Percentiles rank a stretch among this genome's conserved stretches.
phyloP scores from a whole-genome alignment of 92 coral and sea anemone species.

The Muricea muricata region DNA sequence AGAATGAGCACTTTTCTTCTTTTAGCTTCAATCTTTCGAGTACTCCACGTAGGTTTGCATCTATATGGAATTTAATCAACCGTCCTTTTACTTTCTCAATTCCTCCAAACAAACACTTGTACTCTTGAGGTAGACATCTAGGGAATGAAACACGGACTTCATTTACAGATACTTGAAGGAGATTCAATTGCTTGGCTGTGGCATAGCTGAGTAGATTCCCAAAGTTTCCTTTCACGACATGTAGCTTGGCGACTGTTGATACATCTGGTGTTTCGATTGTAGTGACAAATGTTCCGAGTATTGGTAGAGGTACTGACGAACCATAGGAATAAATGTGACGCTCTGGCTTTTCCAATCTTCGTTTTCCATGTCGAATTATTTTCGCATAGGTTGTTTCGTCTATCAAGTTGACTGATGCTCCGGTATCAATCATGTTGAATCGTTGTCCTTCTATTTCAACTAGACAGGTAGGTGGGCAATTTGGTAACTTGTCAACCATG shows the following conservation, averaged over 20 bases:
- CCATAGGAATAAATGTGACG: conserved; percentile 46
- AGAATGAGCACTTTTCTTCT: conserved; percentile 57
- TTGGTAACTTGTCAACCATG: conserved; percentile 40
- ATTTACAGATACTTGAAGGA: neutral
- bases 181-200: neutral
- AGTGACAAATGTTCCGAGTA: conserved; percentile 57
- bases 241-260: conserved; percentile 27
- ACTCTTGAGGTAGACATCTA: neutral
- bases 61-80: too few species aligned
- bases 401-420: conserved; percentile 57
- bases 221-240: conserved; percentile 40
- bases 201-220: neutral
- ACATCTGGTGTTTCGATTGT: conserved; percentile 24
- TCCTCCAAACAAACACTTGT: neutral
- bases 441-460: conserved; percentile 47
- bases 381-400: conserved; percentile 53
- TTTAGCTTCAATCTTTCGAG: conserved; percentile 51
- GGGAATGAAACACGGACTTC: neutral
- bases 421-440: conserved; percentile 56
- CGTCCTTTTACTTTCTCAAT: conserved; percentile 50
- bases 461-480: conserved; percentile 52
- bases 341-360: conserved; percentile 33
- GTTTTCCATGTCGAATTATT: conserved; percentile 4
- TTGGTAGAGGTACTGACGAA: conserved; percentile 38
- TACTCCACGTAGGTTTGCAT: conserved; percentile 55